phyloP scores from a whole-genome alignment of 2,113 vertebrate species.

The Callionymus lyra region DNA sequence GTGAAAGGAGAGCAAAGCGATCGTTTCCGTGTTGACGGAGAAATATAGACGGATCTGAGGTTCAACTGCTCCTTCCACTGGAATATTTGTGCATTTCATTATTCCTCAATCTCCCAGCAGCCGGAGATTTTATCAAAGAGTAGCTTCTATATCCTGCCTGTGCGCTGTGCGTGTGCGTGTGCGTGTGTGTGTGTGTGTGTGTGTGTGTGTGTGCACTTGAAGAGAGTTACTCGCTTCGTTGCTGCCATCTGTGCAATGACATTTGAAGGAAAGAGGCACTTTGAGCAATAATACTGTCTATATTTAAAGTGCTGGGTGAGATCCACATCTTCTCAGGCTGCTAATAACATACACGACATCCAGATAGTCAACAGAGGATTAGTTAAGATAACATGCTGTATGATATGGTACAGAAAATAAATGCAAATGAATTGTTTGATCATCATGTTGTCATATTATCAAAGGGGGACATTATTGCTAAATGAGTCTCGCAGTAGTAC shows the following conservation, averaged over 20 bases:
- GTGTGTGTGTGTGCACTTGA: neutral
- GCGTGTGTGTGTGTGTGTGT: neutral
- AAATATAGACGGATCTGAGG: slow-evolving; percentile 1
- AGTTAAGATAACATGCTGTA: neutral
- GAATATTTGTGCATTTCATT: slow-evolving; percentile 7
- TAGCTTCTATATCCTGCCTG: neutral
- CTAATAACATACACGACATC: neutral
- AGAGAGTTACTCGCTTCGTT: slow-evolving; percentile 5
- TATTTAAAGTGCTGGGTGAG: neutral
- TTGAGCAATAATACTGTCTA: neutral
- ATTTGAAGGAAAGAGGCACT: slow-evolving; percentile 8
- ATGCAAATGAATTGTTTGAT: too few species aligned
- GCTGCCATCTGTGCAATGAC: neutral
- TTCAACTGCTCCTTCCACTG: slow-evolving; percentile 1
- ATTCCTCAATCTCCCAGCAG: neutral
- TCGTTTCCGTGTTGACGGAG: slow-evolving; percentile 26
- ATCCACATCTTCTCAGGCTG: neutral
- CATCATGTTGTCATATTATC: too few species aligned
- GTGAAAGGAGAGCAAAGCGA: slow-evolving; percentile 21
- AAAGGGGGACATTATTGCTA: too few species aligned
- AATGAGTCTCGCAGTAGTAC: too few species aligned
- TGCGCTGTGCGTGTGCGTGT: neutral
- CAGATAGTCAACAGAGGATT: neutral
- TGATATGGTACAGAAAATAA: neutral
- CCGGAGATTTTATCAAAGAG: neutral